Evolutionary conservation across 2,113 vertebrate species (phyloP), one percentile per base, ranked within the genome.

Genomic region (Neogale vison): DNA sequence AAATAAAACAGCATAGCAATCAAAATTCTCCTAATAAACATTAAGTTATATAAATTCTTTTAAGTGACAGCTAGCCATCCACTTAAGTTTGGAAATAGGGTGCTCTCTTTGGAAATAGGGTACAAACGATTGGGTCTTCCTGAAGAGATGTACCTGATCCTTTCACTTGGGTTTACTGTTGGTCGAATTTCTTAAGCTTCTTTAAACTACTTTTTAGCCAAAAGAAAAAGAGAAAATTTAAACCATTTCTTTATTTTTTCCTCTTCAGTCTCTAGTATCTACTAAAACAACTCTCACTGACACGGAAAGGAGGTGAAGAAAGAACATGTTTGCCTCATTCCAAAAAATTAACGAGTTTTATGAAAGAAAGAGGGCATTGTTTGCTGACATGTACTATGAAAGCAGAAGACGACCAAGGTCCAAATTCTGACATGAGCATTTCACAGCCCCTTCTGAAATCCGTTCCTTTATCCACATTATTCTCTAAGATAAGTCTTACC

Each of bases 81-180:
- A 95, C 47, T 72, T 82, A 97, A 52, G 1, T 92, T 93, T 0
- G 18, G 63, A 76, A 95, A 95, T 50, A 97, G 96, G 96, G 65
- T 71, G n/a, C 23, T 50, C 50, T 50, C 50, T 93, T 94, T 0
- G 18, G 63, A 76, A 95, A 95, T 36, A 97, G 96, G 96, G 69
- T 71, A 34, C 97, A 98, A 26, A 97, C 80, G 89, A 96, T 47
- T 90, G 92, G 55, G 82, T 89, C 92, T 98, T 94, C 96, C 97
- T 96, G 92, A 97, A 98, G 94, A 90, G 47, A 95, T 67, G 6
- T 84, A 97, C 88, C 81, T 80, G 90, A 98, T 97, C 96, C 97
- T 88, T 96, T 76, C 91, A 96, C 95, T 93, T 98, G 76, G 61
- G 96, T 84, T 36, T 42, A 90, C 93, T 97, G 95, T 97, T 97